Evolutionary conservation across 2,888 invertebrate species (phyloP).

Genomic region (Troglohyphantes excavatus): DNA sequence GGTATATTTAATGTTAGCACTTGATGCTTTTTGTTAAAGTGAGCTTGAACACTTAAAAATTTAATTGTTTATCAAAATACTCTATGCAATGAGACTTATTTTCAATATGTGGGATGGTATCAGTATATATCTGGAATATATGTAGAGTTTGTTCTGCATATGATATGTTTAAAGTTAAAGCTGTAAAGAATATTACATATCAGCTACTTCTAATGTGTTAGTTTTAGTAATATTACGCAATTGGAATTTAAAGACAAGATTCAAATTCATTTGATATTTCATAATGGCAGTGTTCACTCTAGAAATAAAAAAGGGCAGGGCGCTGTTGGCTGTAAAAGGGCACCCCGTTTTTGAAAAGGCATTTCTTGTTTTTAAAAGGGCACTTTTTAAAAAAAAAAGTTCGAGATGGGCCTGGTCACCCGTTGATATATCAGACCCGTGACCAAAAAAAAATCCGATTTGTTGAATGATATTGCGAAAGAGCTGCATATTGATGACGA

Average conservation of each 20-base stretch:
- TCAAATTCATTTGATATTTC: too few species aligned
- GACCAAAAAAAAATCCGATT: too few species aligned
- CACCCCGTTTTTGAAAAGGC: too few species aligned
- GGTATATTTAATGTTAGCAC: neutral
- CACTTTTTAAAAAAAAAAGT: too few species aligned
- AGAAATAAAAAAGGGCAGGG: too few species aligned
- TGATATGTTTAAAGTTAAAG: neutral
- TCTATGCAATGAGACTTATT: conserved; percentile 21
- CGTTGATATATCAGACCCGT: too few species aligned
- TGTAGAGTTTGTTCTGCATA: neutral
- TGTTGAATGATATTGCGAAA: too few species aligned
- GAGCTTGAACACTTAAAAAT: conserved; percentile 24
- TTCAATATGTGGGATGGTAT: neutral
- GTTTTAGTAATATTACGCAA: neutral
- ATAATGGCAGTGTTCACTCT: too few species aligned
- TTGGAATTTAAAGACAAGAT: neutral
- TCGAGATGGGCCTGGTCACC: too few species aligned
- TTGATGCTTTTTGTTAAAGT: conserved; percentile 7
- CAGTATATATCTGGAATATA: neutral
- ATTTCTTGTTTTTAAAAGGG: too few species aligned
- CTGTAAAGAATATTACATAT: conserved; percentile 50
- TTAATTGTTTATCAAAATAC: neutral
- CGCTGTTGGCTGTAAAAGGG: too few species aligned
- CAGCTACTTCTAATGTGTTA: neutral
- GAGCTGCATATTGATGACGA: too few species aligned